Evolutionary conservation across 2,888 invertebrate genomes (phyloP), one percentile per base, ranked within the genome.

Genomic region (Nephrotoma guestfalica): DNA sequence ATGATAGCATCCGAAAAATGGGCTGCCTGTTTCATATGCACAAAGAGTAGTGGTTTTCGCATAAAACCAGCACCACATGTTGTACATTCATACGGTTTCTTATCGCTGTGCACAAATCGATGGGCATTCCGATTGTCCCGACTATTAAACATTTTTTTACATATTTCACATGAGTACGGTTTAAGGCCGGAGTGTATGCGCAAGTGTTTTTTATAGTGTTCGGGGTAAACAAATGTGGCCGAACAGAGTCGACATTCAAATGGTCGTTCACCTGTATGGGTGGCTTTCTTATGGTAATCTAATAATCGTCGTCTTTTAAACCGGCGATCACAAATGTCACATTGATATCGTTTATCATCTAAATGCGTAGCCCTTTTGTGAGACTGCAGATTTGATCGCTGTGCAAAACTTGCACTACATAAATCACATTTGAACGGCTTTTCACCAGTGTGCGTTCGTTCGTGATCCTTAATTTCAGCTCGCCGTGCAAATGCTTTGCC

Each of bases 61-160:
- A 97, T 97, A 89, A 95, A 97, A 0, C 96, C 96, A 88, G 94
- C 94, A 4, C 96, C 96, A 89, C 97, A 97, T 6, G 95, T 94
- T 87, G 95, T 91, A 89, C 97, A 97, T 90, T 96, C 96, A 91
- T 96, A 97, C 0, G 96, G 97, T 89, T 97, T 97, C 90, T 96
- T 96, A 90, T 96, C 95, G 89, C 96, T 96, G 91, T 97, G 97
- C 85, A 96, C 95, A 91, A 96, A 97, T 43, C 96, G 93, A 90
- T 97, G 97, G 9, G 96, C 95, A 92, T 97, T 96, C 87, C 96
- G 93, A 90, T 97, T 97, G 91, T 97, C 97, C 87, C 96, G 93
- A 9, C 96, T 96, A 90, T 95, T 96, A 92, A 97, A 97, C 86
- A 95, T 93, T 90, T 96, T 97, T 86, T 96, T 96, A 90, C 97